Evolutionary conservation across 1,140 invertebrate species (phyloP), one percentile per base, ranked within the genome.

Genomic region (Branchinecta lindahli): DNA sequence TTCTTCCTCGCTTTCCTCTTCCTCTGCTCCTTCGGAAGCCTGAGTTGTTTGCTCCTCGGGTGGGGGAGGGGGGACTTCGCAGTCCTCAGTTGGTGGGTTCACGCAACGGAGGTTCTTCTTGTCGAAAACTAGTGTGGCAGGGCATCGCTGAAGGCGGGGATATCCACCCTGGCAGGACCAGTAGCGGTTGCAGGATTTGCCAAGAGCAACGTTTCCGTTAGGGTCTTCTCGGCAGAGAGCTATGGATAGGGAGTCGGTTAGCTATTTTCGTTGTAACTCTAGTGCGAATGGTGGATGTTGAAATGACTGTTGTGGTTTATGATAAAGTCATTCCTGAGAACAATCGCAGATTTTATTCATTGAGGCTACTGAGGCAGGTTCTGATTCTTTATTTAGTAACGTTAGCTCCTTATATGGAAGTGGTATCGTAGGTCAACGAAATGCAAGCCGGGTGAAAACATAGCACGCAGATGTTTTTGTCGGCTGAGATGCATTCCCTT

Each of bases 91-190:
- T 3, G 90, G 90, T 8, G 90, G 90, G 2, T 91, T 88, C 2
- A 92, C 90, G 78, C 92, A 94, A 71, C 90, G 82, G 70, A 91
- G 78, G 0, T 88, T 88, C 68, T 87, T 82, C 73, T 88, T 85
- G 80, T 93, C 91, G 79, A 94, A 93, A 1, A 93, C 91, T 72
- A 94, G 78, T 85, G 91, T 92, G 44, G 91, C 91, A 0, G 91
- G 90, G 78, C 91, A 93, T 66, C 91, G 82, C 76, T 93, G 90
- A 0, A 94, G 84, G 73, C 91, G 86, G 20, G 91, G 91, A 78
- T 94, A 94, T 5, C 91, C 92, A 45, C 91, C 91, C 78, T 94
- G 91, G 75, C 91, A 94, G 74, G 92, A 88, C 91, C 92, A 94
- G 80, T 93, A 94, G 44, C 91, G 83, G 79, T 92, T 92, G 82